Evolutionary conservation across 2,888 invertebrate species (phyloP), one percentile per base, ranked within the genome.

Genomic region (Pammene fasciana): DNA sequence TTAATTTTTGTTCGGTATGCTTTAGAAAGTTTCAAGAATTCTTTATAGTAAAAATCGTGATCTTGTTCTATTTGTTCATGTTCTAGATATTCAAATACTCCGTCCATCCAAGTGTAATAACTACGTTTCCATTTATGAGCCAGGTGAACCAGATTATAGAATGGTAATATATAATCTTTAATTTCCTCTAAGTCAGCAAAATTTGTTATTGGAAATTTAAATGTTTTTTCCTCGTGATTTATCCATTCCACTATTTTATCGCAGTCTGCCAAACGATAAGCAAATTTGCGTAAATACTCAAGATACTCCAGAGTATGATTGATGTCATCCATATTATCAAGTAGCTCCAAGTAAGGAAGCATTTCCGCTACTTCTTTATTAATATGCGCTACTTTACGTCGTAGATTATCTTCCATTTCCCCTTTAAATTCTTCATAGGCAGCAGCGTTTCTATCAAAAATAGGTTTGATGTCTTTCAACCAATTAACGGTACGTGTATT

Each of bases 81-180:
- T 78, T 97, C 95, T 73, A 98, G 91, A 81, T 97, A 97, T 83
- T 97, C 96, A 86, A 99, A 99, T 1, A 97, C 96, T 0, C 99
- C 99, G 84, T 98, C 97, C 94, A 97, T 95, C 97, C 98, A 99
- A 9, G 97, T 96, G 76, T 95, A 96, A 79, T 95, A 95, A 77
- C 96, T 95, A 62, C 97, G 94, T 83, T 96, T 95, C 97, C 98
- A 98, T 80, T 94, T 80, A 75, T 91, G 89, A 34, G 88, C 89
- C 56, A 92, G 92, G 87, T 96, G 96, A 75, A 98, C 89, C 4
- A 97, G 88, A 48, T 88, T 93, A 65, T 96, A 94, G 84, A 96
- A 96, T 0, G 96, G 96, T 81, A 95, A 91, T 41, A 96, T 92
- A 76, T 94, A 95, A 16, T 94, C 93, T 79, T 96, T 96, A 48